These are phyloP conservation scores for Leptestheria dahalacensis DNA, from an alignment of 1,140 invertebrate genomes.

Conservation along the genomic window DNA sequence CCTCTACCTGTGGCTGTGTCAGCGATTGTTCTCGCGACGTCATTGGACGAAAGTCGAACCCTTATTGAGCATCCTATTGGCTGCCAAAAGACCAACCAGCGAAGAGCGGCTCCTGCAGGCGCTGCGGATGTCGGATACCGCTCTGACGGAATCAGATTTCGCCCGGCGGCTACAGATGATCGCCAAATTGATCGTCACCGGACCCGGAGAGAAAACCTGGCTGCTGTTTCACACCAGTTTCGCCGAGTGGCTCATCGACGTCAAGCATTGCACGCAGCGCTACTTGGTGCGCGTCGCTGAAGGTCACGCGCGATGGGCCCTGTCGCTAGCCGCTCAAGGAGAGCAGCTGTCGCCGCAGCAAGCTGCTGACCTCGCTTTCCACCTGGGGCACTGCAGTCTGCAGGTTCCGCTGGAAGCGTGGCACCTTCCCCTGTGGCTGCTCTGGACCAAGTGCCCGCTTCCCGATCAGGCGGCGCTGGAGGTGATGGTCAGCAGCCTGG, in stretches of 20 bases:
- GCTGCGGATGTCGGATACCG: constrained; percentile 61
- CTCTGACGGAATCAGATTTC: constrained; percentile 69
- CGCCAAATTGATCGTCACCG: constrained; percentile 43
- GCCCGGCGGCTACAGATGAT: constrained; percentile 61
- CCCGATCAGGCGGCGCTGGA: constrained; percentile 45
- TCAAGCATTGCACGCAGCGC: constrained; percentile 90
- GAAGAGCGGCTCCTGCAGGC: constrained; percentile 64
- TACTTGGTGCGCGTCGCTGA: constrained; percentile 74
- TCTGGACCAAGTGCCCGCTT: constrained; percentile 22
- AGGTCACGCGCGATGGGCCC: constrained; percentile 71
- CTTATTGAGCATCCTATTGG: constrained; percentile 71
- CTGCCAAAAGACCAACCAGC: constrained; percentile 66
- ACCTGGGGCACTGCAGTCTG: constrained; percentile 32
- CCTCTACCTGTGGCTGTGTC: constrained; percentile 85
- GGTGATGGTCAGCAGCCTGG: constrained; percentile 28
- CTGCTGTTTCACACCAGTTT: constrained; percentile 81
- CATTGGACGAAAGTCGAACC: constrained; percentile 74
- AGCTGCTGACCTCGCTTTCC: constrained; percentile 38
- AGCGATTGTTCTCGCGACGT: constrained; percentile 74
- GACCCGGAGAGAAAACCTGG: constrained; percentile 35
- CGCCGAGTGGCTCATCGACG: constrained; percentile 83
- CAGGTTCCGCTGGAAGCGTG: constrained; percentile 29
- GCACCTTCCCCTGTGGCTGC: constrained; percentile 30
- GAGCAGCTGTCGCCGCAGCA: constrained; percentile 34
- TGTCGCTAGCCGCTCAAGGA: constrained; percentile 55